Evolutionary conservation across 2,888 invertebrate genomes (phyloP).

Genomic region (Lasioglossum lativentre): DNA sequence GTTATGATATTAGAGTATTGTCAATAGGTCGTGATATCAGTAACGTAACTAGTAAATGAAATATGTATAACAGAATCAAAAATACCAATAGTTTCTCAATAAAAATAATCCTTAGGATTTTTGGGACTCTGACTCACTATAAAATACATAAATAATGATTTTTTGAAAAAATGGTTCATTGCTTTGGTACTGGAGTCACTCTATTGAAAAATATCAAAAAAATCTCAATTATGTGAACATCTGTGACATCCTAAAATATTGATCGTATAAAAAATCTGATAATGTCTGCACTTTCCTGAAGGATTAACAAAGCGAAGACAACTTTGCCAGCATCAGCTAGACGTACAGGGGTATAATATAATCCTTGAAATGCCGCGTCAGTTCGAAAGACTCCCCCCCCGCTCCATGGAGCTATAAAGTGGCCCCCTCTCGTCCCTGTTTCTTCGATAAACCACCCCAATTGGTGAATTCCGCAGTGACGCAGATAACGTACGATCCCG

Average conservation of each 20-base stretch:
- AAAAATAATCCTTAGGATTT: not conserved
- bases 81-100: no score
- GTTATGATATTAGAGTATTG: no score
- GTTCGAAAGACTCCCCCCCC: not conserved
- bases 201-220: not conserved
- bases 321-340: not conserved
- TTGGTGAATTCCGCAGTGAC: slow-evolving; percentile 17
- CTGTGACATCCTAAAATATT: not conserved
- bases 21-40: no score
- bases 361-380: not conserved
- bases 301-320: not conserved
- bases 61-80: no score
- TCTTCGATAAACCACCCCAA: slow-evolving; percentile 42
- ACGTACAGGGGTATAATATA: not conserved
- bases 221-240: not conserved
- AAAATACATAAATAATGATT: no score
- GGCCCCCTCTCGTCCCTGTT: not conserved
- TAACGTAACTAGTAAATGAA: no score
- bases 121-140: not conserved
- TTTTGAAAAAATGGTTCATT: not conserved
- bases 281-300: not conserved
- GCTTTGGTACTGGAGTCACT: not conserved
- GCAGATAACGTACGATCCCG: slow-evolving; percentile 53
- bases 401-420: not conserved
- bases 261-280: not conserved